Percentiles rank a stretch among this genome's conserved stretches.
These are phyloP conservation scores for Yponomeuta plumbellus DNA, from an alignment of 2,888 invertebrate species.

Conservation along the genomic window DNA sequence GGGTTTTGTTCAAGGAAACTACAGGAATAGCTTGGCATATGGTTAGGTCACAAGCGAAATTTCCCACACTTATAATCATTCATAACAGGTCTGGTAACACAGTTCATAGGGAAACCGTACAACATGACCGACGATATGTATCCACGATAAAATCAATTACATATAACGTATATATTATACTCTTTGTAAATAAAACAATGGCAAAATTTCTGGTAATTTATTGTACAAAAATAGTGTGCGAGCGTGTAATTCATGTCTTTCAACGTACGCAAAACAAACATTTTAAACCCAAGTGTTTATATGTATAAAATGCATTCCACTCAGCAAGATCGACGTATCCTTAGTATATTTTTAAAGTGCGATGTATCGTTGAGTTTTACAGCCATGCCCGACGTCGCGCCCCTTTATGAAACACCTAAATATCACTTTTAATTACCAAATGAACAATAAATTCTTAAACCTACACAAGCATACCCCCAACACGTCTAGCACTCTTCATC, in stretches of 20 bases:
- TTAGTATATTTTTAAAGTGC: constrained; percentile 61
- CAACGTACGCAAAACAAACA: constrained; percentile 71
- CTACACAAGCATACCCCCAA: not conserved
- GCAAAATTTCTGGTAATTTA: constrained; percentile 61
- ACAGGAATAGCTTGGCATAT: not conserved
- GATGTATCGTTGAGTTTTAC: constrained; percentile 73
- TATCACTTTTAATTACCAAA: constrained; percentile 7
- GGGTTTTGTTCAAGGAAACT: not conserved
- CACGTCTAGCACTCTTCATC: not conserved
- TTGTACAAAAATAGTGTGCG: constrained; percentile 77
- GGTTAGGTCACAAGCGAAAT: not conserved
- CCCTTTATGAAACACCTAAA: constrained; percentile 26
- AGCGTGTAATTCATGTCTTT: constrained; percentile 71
- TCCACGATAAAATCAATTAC: not conserved
- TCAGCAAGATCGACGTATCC: constrained; percentile 71
- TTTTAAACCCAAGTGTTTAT: constrained; percentile 57
- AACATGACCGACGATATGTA: not conserved
- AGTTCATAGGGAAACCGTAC: not conserved
- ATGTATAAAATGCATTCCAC: constrained; percentile 74
- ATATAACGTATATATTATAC: not conserved
- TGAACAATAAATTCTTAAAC: not conserved
- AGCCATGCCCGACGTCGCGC: constrained; percentile 48
- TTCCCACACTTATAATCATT: not conserved
- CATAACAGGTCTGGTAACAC: not conserved
- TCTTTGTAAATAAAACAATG: constrained; percentile 59